Base-by-base conservation (phyloP, 2,797 vertebrate genomes). In the Lemur catta region DNA sequence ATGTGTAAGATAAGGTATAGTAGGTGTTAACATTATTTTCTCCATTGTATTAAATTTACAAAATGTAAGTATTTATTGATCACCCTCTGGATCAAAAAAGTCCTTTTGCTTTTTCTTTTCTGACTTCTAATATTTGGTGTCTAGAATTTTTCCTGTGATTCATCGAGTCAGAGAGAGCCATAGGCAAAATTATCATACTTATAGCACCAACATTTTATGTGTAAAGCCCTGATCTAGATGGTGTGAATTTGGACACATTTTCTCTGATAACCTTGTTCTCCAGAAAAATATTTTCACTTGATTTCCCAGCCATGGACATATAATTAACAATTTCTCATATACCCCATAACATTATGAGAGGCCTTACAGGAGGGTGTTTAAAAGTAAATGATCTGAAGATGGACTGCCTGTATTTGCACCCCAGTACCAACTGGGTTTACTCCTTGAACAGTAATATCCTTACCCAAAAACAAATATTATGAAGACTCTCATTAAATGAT, bases 111-210 rank as follows among this genome's bases (percentile, higher is more conserved):
- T n/a, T 10, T 48, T 48, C 12, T 38, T 38, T n/a, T 24, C 35
- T 17, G 22, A 22, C 13, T 59, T 93, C n/a, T n/a, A 52, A 55
- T 55, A 69, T 86, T 89, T 84, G 46, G 3, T 82, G 74, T 82
- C 38, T 92, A 75, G 12, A 55, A 43, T 71, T 80, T 84, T 84
- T 95, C 33, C 20, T 57, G 20, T 93, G 48, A 67, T 8, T 87
- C 18, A 85, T 20, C 41, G 84, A 52, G 8, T 4, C 24, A 81
- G 26, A 57, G 18, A 3, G 18, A 86, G 2, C 4, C 33, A 7
- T 71, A 71, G 35, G 28, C 1, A 88, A 59, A 94, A 84, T 71
- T 3, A 92, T 11, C 3, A 28, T 81, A 55, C 33, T 63, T 89
- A 26, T 0, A 79, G 63, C 8, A 46, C 12, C 48, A 89, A n/a